These are phyloP conservation scores for Hyperopisus bebe DNA, from an alignment of 2,113 vertebrate species.

Conservation along the genomic window DNA sequence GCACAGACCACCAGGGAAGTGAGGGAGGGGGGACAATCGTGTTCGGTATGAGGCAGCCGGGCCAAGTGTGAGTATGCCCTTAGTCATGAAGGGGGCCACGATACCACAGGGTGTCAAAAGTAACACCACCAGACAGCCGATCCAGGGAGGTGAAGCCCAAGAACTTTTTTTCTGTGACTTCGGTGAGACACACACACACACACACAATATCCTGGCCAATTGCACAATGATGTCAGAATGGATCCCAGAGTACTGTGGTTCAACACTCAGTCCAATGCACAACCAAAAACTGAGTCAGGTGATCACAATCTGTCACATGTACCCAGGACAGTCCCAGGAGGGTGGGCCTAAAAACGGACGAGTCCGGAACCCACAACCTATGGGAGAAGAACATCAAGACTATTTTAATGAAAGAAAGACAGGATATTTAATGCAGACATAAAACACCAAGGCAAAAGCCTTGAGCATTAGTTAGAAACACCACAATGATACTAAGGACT, in stretches of 20 bases:
- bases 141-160: background rate
- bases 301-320: background rate
- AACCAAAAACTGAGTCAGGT: background rate
- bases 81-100: background rate
- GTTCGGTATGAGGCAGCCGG: too few species aligned
- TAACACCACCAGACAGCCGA: background rate
- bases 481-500: background rate
- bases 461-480: background rate
- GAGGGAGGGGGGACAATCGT: too few species aligned
- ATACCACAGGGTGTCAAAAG: background rate
- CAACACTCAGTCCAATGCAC: too few species aligned
- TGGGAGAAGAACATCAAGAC: background rate
- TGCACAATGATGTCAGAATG: background rate
- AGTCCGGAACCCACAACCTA: background rate
- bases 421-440: background rate
- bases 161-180: background rate
- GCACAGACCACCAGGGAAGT: too few species aligned
- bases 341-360: background rate
- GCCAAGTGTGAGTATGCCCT: background rate
- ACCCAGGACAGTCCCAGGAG: background rate
- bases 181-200: background rate
- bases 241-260: background rate
- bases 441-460: background rate
- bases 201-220: background rate
- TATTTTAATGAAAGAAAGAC: background rate